Evolutionary conservation across 2,113 vertebrate species (phyloP).

Genomic region (Ptilonorhynchus violaceus): DNA sequence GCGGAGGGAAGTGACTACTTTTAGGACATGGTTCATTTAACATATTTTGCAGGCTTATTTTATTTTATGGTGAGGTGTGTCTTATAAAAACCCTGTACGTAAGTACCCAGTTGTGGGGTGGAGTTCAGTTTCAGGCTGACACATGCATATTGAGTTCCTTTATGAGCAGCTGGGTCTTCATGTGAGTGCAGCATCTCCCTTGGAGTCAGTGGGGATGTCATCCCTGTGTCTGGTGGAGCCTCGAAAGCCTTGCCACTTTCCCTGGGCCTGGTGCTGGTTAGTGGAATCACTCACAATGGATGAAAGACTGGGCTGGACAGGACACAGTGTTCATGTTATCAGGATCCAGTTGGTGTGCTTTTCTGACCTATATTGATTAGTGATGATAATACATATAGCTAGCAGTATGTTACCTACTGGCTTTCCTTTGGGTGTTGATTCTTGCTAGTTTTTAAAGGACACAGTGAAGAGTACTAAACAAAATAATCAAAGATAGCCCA

Average conservation of each 20-base stretch:
- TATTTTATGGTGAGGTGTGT: neutral
- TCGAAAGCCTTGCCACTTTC: neutral
- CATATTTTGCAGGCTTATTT: neutral
- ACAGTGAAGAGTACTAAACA: neutral
- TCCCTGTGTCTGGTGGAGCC: neutral
- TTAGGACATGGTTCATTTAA: neutral
- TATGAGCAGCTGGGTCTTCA: neutral
- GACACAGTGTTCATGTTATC: accelerated
- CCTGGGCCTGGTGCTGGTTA: neutral
- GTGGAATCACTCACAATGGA: accelerated
- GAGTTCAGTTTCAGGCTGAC: neutral
- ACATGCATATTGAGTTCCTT: accelerated
- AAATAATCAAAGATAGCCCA: neutral
- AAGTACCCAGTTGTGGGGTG: neutral
- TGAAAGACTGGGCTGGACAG: accelerated
- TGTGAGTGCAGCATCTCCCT: accelerated
- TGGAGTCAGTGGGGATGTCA: neutral
- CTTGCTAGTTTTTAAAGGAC: neutral
- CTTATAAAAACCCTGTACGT: neutral
- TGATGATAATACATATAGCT: neutral
- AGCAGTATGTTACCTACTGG: neutral
- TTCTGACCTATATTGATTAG: neutral
- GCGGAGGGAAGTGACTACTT: neutral
- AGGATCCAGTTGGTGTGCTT: accelerated
- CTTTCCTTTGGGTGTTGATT: neutral